These are phyloP conservation scores for Allophyes oxyacanthae DNA, from an alignment of 2,888 invertebrate genomes.

Conservation along the genomic window DNA sequence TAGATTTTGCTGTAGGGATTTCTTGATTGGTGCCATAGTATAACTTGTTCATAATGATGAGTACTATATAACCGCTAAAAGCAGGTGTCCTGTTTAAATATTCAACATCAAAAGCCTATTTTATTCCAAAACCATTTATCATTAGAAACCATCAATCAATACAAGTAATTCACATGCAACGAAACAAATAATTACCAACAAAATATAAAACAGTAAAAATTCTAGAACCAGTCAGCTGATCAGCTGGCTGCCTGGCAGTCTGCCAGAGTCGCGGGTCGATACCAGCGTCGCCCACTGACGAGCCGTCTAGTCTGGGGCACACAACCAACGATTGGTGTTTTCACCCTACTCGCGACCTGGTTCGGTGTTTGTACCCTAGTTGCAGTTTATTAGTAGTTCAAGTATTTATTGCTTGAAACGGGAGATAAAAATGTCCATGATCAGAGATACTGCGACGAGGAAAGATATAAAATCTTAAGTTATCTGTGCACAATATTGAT, in stretches of 20 bases:
- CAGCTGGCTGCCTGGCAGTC: slow-evolving; percentile 55
- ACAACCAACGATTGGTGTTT: slow-evolving; percentile 19
- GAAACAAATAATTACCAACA: slow-evolving; percentile 3
- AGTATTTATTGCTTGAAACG: slow-evolving; percentile 21
- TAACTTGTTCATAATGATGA: too few species aligned
- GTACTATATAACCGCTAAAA: too few species aligned
- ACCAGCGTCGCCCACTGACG: slow-evolving; percentile 30
- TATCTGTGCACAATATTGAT: too few species aligned
- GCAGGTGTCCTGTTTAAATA: too few species aligned
- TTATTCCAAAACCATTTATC: too few species aligned
- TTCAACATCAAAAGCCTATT: too few species aligned
- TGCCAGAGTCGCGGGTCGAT: slow-evolving; percentile 58
- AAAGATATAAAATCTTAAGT: too few species aligned
- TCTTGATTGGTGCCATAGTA: too few species aligned
- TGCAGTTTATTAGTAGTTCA: slow-evolving; percentile 25
- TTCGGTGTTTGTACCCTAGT: slow-evolving; percentile 41
- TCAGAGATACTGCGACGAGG: too few species aligned
- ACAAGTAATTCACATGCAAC: background rate
- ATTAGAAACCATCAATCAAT: background rate
- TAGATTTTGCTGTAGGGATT: too few species aligned
- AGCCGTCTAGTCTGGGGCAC: slow-evolving; percentile 43
- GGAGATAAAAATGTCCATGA: background rate
- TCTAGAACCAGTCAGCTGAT: slow-evolving; percentile 13
- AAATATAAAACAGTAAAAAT: slow-evolving; percentile 13
- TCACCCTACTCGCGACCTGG: slow-evolving; percentile 31